A percentile compares a stretch with the other conserved stretches of the same genome.
Conservation (phyloP, 2,113 vertebrate genomes). For the Halcyon senegalensis region DNA sequence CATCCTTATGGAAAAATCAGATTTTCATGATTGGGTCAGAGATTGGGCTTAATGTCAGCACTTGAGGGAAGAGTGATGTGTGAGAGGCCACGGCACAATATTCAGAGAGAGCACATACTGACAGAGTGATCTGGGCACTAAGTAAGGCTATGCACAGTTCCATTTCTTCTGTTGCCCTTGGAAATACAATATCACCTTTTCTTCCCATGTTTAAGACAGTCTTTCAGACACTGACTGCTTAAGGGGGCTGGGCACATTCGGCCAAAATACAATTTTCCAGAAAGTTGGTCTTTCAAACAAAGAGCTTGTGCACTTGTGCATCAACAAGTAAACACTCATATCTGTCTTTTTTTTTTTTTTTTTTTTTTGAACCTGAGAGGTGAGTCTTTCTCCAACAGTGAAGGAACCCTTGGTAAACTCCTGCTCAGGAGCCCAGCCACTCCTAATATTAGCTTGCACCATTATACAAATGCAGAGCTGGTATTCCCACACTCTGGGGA, state of each 20-base stretch:
- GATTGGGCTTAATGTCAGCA: background rate
- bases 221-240: background rate
- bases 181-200: background rate
- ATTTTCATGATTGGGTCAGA: background rate
- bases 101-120: background rate
- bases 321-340: background rate
- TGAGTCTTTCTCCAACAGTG: background rate
- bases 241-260: rapidly evolving
- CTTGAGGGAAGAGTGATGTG: background rate
- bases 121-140: background rate
- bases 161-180: background rate
- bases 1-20: rapidly evolving
- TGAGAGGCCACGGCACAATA: rapidly evolving
- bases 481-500: constrained; percentile 14
- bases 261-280: background rate
- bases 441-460: background rate
- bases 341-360: background rate
- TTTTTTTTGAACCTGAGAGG: background rate
- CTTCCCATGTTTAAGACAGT: background rate
- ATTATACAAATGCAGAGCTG: constrained; percentile 4
- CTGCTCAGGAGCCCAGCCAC: background rate
- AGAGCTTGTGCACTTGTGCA: background rate
- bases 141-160: background rate
- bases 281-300: background rate
- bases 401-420: background rate